Base-by-base conservation (phyloP, 2,113 vertebrate species). In the Brienomyrus brachyistius region DNA sequence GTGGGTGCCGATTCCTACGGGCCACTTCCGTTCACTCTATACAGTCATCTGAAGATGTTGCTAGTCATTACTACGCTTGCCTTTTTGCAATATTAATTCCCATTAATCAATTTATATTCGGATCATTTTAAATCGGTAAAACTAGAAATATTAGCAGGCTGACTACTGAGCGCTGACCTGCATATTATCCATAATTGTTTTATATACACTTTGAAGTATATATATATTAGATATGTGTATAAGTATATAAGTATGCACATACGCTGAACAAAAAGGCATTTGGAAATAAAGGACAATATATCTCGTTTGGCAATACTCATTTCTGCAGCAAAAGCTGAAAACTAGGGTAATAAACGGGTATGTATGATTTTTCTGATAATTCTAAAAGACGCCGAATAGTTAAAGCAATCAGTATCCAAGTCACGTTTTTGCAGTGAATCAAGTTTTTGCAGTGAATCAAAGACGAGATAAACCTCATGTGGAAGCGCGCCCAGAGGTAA, bases 401-500 rank as follows among this genome's bases (percentile, higher is more conserved):
- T 48, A 84, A 45, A 45, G 8, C 43, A 48, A 23, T 84, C 19
- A 84, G 43, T 48, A 84, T 54, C 10, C 27, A 15, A 31, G 15
- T 54, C 50, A 35, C 50, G 85, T 86, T 35, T 52, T 35, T 52
- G 47, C 45, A 86, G 85, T 52, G 85, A 86, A 48, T 86, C 13
- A 52, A 86, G 74, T 43, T 52, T 31, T 86, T 31, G 31, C 31
- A 31, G 31, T 31, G 31, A 31, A 31, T 31, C 31, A 87, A 35
- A 82, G 47, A 17, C 50, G 47, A 48, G 66, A 80, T 13, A 45
- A 47, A 74, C 13, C 47, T 52, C 48, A 21, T 23, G 47, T 52
- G 70, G 83, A 90, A 91, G 85, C 31, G 89, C 88, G 91, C 90
- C 90, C 84, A 82, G 91, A 91, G 66, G 91, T 94, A 3, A 93